These are phyloP conservation scores for Parambassis ranga DNA, from an alignment of 2,797 vertebrate genomes.

Conservation along the genomic window DNA sequence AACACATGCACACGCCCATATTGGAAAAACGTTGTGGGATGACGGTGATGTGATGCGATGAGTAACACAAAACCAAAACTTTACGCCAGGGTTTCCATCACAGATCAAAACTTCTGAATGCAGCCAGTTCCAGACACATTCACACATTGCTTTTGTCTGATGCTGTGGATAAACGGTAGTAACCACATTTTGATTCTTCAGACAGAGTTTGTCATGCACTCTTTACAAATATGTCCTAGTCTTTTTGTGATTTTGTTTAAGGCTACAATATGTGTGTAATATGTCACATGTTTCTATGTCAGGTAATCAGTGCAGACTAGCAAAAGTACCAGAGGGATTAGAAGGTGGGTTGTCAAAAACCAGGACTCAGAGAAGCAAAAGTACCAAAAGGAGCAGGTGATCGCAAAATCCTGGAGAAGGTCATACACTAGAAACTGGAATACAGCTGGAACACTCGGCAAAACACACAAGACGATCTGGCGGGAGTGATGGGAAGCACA, in stretches of 20 bases:
- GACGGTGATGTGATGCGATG: slow-evolving; percentile 19
- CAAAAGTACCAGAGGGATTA: too few relatives aligned
- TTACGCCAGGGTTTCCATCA: slow-evolving; percentile 19
- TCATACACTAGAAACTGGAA: too few relatives aligned
- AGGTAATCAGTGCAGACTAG: too few relatives aligned
- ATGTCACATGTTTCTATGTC: too few relatives aligned
- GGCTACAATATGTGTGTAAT: too few relatives aligned
- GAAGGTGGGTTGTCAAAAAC: too few relatives aligned
- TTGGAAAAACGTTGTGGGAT: slow-evolving; percentile 7
- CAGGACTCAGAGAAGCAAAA: too few relatives aligned
- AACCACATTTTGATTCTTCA: background rate
- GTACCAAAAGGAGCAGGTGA: too few relatives aligned
- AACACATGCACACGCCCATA: slow-evolving; percentile 11
- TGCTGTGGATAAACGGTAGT: background rate
- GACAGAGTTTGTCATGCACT: background rate
- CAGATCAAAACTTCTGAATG: background rate
- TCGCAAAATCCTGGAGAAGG: too few relatives aligned
- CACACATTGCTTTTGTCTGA: slow-evolving; percentile 10
- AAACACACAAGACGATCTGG: too few relatives aligned
- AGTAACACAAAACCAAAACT: slow-evolving; percentile 23
- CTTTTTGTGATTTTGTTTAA: background rate
- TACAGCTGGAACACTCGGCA: too few relatives aligned
- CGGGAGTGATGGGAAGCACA: too few relatives aligned
- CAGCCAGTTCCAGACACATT: slow-evolving; percentile 5
- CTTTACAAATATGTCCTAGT: background rate